These are phyloP conservation scores for Ornithoptera alexandrae DNA, from an alignment of 2,888 invertebrate genomes.

Conservation along the genomic window DNA sequence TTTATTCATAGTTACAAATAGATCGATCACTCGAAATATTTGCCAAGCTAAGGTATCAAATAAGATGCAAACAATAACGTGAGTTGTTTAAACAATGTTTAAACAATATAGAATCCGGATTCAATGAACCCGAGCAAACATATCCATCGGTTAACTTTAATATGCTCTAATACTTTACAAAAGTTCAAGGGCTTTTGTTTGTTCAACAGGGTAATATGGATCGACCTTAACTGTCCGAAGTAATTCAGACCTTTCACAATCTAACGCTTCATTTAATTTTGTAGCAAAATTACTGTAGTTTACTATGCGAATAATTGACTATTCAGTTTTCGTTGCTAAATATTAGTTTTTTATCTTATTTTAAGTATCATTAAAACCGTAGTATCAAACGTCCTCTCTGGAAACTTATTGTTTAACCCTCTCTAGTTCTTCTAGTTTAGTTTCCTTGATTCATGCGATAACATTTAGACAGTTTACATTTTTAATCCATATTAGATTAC, in stretches of 20 bases:
- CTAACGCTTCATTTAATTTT: not conserved
- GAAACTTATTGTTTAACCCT: too few species aligned
- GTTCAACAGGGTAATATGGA: not conserved
- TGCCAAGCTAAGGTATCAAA: too few species aligned
- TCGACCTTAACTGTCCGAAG: constrained; percentile 2
- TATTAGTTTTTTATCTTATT: too few species aligned
- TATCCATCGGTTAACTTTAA: not conserved
- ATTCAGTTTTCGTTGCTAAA: not conserved
- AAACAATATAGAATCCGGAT: not conserved
- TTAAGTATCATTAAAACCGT: too few species aligned
- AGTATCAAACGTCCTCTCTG: too few species aligned
- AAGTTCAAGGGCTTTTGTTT: not conserved
- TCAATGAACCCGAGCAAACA: not conserved
- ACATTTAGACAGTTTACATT: too few species aligned
- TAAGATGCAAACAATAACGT: too few species aligned
- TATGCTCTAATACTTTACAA: not conserved
- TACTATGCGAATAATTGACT: not conserved
- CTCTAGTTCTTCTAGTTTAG: too few species aligned
- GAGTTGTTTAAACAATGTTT: not conserved
- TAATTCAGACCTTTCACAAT: not conserved
- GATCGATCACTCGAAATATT: not conserved
- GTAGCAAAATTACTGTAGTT: constrained; percentile 18
- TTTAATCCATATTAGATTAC: too few species aligned
- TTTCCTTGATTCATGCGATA: too few species aligned
- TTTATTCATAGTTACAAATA: not conserved